Evolutionary conservation across 2,113 vertebrate genomes (phyloP).

Genomic region (Myotis yumanensis): DNA sequence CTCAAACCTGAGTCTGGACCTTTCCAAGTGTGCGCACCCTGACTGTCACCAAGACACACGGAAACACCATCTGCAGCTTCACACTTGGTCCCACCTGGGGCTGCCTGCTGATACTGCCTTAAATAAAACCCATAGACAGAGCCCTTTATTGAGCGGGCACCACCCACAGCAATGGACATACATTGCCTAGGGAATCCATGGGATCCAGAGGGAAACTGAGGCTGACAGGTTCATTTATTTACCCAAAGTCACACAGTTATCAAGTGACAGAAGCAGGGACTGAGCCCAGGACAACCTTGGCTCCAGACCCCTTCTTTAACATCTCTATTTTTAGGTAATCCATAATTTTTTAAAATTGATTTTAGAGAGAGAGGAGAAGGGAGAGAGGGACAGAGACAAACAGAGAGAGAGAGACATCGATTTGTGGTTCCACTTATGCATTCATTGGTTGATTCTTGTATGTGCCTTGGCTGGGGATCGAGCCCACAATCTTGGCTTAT

Average conservation of each 20-base stretch:
- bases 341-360: neutral
- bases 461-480: too few species aligned
- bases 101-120: neutral
- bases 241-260: neutral
- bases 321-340: neutral
- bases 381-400: too few species aligned
- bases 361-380: too few species aligned
- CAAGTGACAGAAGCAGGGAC: neutral
- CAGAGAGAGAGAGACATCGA: too few species aligned
- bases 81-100: neutral
- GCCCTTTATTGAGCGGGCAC: neutral
- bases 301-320: neutral
- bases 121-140: neutral
- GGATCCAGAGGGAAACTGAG: neutral
- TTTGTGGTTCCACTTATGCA: too few species aligned
- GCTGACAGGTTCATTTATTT: neutral
- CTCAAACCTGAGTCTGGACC: neutral
- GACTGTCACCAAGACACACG: neutral
- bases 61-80: neutral
- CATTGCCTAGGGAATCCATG: accelerated
- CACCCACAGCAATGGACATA: neutral
- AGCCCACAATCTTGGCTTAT: too few species aligned
- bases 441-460: too few species aligned
- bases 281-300: neutral
- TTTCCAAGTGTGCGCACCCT: too few species aligned